These are phyloP conservation scores for Squalus acanthias DNA, from an alignment of 2,797 vertebrate species.

Conservation along the genomic window DNA sequence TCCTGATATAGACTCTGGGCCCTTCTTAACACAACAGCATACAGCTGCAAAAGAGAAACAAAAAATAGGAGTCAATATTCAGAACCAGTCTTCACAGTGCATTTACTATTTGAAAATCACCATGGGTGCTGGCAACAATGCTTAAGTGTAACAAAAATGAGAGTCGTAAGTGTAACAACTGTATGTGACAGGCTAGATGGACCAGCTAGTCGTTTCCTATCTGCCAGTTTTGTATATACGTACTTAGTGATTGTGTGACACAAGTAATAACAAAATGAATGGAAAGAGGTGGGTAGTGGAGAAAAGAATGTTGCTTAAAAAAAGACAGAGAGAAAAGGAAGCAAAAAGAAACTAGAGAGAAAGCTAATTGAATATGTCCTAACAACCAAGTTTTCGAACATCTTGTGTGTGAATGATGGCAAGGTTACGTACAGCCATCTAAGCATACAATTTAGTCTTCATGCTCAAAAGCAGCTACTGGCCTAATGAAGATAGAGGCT, in stretches of 20 bases:
- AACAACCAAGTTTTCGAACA: background rate
- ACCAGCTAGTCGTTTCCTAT: background rate
- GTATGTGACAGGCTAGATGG: background rate
- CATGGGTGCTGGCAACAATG: background rate
- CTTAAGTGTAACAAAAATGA: background rate
- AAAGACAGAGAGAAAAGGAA: too few species aligned
- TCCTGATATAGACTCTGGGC: slow-evolving; percentile 60
- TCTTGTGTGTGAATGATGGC: background rate
- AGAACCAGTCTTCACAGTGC: background rate
- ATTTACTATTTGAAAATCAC: background rate
- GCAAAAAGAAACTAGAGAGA: background rate
- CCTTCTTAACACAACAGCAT: slow-evolving; percentile 80
- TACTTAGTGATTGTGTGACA: background rate
- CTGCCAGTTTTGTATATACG: background rate
- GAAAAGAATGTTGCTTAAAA: background rate
- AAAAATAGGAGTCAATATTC: background rate
- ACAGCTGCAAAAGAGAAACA: slow-evolving; percentile 59
- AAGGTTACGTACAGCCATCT: background rate
- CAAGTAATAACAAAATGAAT: background rate
- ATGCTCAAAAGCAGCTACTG: background rate
- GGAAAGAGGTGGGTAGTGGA: background rate
- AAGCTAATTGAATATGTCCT: too few species aligned
- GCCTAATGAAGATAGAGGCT: background rate
- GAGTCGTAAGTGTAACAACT: background rate
- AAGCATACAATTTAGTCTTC: background rate